Percentiles rank a stretch among this genome's conserved stretches.
phyloP scores from a whole-genome alignment of 1,140 invertebrate species.

The Drosophila mayri region DNA sequence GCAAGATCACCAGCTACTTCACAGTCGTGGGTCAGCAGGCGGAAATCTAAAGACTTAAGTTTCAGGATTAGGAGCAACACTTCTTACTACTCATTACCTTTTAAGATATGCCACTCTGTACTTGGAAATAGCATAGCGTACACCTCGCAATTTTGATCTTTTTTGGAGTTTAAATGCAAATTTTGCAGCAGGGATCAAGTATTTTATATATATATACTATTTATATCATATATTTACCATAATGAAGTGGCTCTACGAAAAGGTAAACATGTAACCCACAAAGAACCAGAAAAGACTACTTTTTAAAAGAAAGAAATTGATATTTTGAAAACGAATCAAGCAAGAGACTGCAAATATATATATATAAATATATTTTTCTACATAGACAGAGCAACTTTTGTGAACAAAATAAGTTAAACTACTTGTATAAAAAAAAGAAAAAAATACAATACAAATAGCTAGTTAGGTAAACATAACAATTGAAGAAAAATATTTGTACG shows the following conservation, averaged over 20 bases:
- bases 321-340: slow-evolving; percentile 47
- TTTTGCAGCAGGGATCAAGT: slow-evolving; percentile 75
- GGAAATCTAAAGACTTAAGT: slow-evolving; percentile 80
- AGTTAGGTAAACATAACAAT: slow-evolving; percentile 26
- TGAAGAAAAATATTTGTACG: slow-evolving; percentile 19
- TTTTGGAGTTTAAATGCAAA: slow-evolving; percentile 58
- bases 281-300: slow-evolving; percentile 71
- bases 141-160: slow-evolving; percentile 60
- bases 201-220: slow-evolving; percentile 61
- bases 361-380: slow-evolving; percentile 37
- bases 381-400: slow-evolving; percentile 45
- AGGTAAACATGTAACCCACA: slow-evolving; percentile 40
- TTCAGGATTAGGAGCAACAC: slow-evolving; percentile 47
- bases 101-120: slow-evolving; percentile 63
- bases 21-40: slow-evolving; percentile 79
- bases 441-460: slow-evolving; percentile 24
- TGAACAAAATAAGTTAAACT: slow-evolving; percentile 45
- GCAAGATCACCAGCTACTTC: slow-evolving; percentile 80
- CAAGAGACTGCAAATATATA: slow-evolving; percentile 68
- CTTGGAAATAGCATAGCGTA: slow-evolving; percentile 63
- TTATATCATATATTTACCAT: slow-evolving; percentile 39
- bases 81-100: slow-evolving; percentile 75
- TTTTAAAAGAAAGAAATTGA: slow-evolving; percentile 71
- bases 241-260: slow-evolving; percentile 20
- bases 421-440: slow-evolving; percentile 23